Conservation (phyloP, 2,797 vertebrate genomes). For the Macropodus opercularis region DNA sequence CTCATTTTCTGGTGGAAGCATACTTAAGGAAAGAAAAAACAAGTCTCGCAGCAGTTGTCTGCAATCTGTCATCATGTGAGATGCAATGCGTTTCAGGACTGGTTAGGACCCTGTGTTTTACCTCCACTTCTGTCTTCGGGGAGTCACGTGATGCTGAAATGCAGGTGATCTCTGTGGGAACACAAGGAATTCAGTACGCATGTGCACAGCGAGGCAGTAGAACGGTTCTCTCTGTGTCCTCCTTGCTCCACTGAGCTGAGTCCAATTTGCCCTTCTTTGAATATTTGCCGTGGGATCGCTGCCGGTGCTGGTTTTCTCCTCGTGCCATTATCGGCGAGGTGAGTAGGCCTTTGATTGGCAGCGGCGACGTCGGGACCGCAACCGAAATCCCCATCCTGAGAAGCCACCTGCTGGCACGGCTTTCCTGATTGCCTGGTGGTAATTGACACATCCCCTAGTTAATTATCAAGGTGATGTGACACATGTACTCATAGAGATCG, state of each 20-base stretch:
- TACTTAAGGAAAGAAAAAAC: slow-evolving; percentile 31
- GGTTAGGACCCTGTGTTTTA: slow-evolving; percentile 16
- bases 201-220: slow-evolving; percentile 42
- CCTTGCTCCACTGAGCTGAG: slow-evolving; percentile 70
- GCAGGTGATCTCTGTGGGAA: slow-evolving; percentile 51
- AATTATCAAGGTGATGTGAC: slow-evolving; percentile 76
- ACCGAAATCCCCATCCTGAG: slow-evolving; percentile 45
- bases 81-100: slow-evolving; percentile 30
- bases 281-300: slow-evolving; percentile 67
- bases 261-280: slow-evolving; percentile 72
- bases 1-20: slow-evolving; percentile 16
- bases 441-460: slow-evolving; percentile 78
- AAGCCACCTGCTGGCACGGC: slow-evolving; percentile 61
- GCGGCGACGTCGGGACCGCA: slow-evolving; percentile 25
- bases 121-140: slow-evolving; percentile 11
- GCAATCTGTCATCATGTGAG: slow-evolving; percentile 26
- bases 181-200: slow-evolving; percentile 35
- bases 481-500: slow-evolving; percentile 72
- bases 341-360: slow-evolving; percentile 58
- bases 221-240: slow-evolving; percentile 51
- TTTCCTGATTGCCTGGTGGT: slow-evolving; percentile 63
- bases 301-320: slow-evolving; percentile 25
- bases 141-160: slow-evolving; percentile 37
- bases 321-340: slow-evolving; percentile 34
- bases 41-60: slow-evolving; percentile 14